Conservation (phyloP, 2,888 invertebrate genomes). For the Leucania comma region DNA sequence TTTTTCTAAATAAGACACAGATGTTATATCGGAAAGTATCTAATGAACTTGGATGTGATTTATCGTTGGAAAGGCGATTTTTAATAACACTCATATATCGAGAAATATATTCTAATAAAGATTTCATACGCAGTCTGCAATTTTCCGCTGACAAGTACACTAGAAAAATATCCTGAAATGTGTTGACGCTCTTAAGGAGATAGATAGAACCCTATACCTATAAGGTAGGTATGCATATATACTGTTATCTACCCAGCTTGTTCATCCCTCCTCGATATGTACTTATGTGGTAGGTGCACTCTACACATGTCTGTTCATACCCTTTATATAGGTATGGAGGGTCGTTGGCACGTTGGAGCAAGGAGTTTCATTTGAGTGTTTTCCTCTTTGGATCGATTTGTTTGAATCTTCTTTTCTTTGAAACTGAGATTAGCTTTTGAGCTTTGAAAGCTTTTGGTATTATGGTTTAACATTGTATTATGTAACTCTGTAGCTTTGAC, state of each 20-base stretch:
- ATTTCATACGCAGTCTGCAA: no score
- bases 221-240: not conserved
- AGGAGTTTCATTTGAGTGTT: constrained; percentile 35
- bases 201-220: not conserved
- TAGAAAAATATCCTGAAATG: not conserved
- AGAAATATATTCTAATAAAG: no score
- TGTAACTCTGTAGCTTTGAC: no score
- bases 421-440: not conserved
- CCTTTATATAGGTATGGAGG: constrained; percentile 8
- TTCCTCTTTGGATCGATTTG: constrained; percentile 54
- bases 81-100: no score
- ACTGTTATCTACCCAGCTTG: not conserved
- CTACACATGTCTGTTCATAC: not conserved
- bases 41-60: no score
- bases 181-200: constrained; percentile 4
- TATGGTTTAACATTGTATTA: not conserved
- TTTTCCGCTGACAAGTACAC: no score
- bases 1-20: no score
- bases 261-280: not conserved
- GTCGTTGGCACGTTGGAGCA: constrained; percentile 27
- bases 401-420: constrained; percentile 14
- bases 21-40: no score
- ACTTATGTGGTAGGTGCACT: not conserved
- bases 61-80: no score
- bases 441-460: not conserved